These are phyloP conservation scores for Rhopalosiphum padi DNA, from an alignment of 1,140 invertebrate species.

Conservation along the genomic window DNA sequence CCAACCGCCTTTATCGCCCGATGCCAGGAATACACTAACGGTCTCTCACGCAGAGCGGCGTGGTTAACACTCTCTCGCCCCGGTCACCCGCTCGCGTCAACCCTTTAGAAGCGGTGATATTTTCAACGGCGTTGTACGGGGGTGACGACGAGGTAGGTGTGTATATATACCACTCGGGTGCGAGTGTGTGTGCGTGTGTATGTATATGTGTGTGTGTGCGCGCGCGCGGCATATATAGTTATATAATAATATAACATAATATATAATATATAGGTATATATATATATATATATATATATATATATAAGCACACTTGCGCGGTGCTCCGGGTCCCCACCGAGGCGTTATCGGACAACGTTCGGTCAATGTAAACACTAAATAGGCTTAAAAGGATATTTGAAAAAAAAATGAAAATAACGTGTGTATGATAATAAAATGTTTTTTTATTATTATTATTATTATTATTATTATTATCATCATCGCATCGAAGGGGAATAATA, in stretches of 20 bases:
- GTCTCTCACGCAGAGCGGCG: background rate
- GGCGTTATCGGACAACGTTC: slow-evolving; percentile 39
- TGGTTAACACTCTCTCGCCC: background rate
- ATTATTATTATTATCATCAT: background rate
- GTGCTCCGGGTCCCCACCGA: background rate
- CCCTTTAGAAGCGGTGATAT: background rate
- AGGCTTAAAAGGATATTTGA: slow-evolving; percentile 26
- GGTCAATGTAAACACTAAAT: slow-evolving; percentile 49
- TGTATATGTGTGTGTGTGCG: too few species aligned
- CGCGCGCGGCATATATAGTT: background rate
- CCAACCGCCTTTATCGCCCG: slow-evolving; percentile 56
- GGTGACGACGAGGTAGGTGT: background rate
- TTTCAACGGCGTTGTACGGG: background rate
- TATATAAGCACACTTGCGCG: background rate
- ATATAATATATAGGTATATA: background rate
- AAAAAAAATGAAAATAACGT: background rate
- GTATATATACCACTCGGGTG: background rate
- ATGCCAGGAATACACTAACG: slow-evolving; percentile 46
- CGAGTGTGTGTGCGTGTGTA: background rate
- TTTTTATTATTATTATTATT: slow-evolving; percentile 10
- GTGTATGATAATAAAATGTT: slow-evolving; percentile 38
- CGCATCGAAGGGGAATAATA: slow-evolving; percentile 18
- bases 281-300: too few species aligned
- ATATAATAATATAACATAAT: background rate
- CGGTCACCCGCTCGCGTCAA: background rate